phyloP scores from a whole-genome alignment of 2,113 vertebrate species.

The Kryptolebias marmoratus region DNA sequence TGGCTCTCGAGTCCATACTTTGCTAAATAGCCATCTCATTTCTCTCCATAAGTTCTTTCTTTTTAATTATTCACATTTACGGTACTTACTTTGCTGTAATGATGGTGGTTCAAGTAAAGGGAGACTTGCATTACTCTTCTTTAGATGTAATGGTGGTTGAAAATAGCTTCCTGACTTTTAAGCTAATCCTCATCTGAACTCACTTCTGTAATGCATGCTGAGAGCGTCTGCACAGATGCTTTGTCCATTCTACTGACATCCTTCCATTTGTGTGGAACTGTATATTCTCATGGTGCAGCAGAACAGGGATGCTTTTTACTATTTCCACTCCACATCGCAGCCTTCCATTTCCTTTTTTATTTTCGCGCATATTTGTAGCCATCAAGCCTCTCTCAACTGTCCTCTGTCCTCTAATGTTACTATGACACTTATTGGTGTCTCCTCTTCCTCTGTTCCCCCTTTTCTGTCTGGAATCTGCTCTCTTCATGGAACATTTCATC shows the following conservation, averaged over 20 bases:
- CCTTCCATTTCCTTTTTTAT: conserved; percentile 27
- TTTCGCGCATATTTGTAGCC: conserved; percentile 46
- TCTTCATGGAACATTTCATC: conserved; percentile 99
- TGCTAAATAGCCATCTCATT: conserved; percentile 28
- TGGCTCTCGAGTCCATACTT: conserved; percentile 31
- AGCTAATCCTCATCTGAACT: conserved; percentile 43
- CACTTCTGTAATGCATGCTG: conserved; percentile 40
- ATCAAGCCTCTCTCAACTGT: conserved; percentile 75
- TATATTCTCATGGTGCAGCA: conserved; percentile 35
- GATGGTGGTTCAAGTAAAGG: conserved; percentile 23
- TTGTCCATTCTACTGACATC: conserved; percentile 10
- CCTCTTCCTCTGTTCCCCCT: conserved; percentile 86
- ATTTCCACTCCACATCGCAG: background rate
- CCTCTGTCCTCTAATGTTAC: conserved; percentile 61
- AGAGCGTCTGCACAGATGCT: conserved; percentile 22
- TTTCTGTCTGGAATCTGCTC: conserved; percentile 88
- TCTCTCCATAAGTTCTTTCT: conserved; percentile 55
- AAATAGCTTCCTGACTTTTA: conserved; percentile 43
- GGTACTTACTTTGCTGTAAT: conserved; percentile 39
- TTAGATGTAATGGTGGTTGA: conserved; percentile 34
- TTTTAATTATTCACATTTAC: conserved; percentile 55
- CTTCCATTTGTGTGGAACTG: conserved; percentile 22
- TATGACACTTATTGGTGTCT: conserved; percentile 88
- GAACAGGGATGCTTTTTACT: conserved; percentile 11
- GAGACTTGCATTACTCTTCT: conserved; percentile 42